A percentile compares a stretch with the other conserved stretches of the same genome.
Evolutionary conservation across 2,797 vertebrate species (phyloP).

Genomic region (Trachops cirrhosus): DNA sequence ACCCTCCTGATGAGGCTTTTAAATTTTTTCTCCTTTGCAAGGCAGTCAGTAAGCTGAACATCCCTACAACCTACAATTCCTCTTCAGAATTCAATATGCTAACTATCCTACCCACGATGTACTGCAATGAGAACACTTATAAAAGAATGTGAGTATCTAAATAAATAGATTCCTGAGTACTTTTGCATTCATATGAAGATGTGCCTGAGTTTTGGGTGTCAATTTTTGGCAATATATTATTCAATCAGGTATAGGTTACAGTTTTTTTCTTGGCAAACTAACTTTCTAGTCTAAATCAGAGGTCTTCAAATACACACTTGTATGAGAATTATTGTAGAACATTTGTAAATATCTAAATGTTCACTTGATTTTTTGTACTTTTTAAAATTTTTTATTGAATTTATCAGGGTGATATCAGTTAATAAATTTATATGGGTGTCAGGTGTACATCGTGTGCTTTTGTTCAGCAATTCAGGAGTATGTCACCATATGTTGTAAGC

Average conservation of each 20-base stretch:
- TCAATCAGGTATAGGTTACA: background rate
- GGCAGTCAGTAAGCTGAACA: constrained; percentile 23
- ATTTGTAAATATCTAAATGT: background rate
- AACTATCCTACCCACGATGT: background rate
- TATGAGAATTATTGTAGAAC: background rate
- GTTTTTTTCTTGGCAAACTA: background rate
- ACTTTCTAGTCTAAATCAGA: background rate
- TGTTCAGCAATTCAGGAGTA: background rate
- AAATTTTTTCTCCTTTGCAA: constrained; percentile 13
- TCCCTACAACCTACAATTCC: background rate
- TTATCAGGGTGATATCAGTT: background rate
- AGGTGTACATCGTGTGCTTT: background rate
- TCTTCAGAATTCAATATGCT: constrained; percentile 43
- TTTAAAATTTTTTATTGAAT: background rate
- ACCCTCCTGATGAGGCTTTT: constrained; percentile 8
- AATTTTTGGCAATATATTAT: background rate
- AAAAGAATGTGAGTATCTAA: background rate
- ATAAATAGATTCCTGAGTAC: background rate
- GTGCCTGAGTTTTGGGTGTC: background rate
- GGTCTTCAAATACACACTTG: background rate
- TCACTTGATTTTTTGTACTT: background rate
- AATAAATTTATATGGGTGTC: background rate
- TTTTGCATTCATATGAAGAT: background rate
- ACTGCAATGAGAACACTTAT: background rate
- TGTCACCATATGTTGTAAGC: background rate